These are phyloP conservation scores for Cremastinae sp. DNA, from an alignment of 2,888 invertebrate genomes.

Conservation along the genomic window DNA sequence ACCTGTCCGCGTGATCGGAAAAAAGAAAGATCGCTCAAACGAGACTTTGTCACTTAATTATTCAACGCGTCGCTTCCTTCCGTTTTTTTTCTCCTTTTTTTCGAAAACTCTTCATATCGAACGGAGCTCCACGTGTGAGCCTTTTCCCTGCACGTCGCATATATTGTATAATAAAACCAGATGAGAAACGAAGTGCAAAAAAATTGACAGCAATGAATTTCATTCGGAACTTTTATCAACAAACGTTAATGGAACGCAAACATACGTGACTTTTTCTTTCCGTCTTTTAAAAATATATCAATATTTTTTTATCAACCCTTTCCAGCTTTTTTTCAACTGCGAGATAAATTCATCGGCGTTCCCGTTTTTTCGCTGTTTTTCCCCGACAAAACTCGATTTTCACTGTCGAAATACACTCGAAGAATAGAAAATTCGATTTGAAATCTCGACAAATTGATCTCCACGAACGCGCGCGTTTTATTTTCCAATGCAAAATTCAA, in stretches of 20 bases:
- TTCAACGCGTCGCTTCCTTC: conserved; percentile 47
- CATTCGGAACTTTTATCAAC: conserved; percentile 49
- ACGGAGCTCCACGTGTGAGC: conserved; percentile 40
- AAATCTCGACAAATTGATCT: no score
- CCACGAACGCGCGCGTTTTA: no score
- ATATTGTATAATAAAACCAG: conserved; percentile 13
- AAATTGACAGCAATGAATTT: conserved; percentile 26
- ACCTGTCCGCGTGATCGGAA: conserved; percentile 26
- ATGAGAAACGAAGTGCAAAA: background rate
- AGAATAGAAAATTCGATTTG: no score
- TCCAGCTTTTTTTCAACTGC: conserved; percentile 4
- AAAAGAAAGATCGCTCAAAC: conserved; percentile 7
- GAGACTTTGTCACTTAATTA: conserved; percentile 47
- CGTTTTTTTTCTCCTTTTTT: background rate
- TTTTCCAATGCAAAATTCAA: no score
- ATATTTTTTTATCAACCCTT: conserved; percentile 25
- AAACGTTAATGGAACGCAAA: conserved; percentile 62
- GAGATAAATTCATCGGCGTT: conserved; percentile 17
- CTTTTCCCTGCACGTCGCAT: background rate
- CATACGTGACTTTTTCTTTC: conserved; percentile 57
- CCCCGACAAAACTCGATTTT: conserved; percentile 25
- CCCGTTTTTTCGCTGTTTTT: background rate
- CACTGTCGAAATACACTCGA: conserved; percentile 1
- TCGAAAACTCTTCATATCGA: background rate
- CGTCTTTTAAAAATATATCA: conserved; percentile 23